Conservation (phyloP, 2,888 invertebrate species). For the Chrysodeixis includens region DNA sequence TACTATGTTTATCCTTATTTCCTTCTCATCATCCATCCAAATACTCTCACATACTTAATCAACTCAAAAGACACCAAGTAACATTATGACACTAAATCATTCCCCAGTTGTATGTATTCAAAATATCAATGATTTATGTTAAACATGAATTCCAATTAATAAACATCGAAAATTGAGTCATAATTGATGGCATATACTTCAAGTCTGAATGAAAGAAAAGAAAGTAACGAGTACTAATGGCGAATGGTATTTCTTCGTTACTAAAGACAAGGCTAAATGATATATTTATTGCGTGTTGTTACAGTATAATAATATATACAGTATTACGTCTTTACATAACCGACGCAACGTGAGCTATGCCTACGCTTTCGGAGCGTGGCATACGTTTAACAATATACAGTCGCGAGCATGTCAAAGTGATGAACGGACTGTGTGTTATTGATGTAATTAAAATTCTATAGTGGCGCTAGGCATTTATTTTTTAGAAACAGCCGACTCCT, state of each 20-base stretch:
- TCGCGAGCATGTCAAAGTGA: no score
- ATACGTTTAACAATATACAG: no score
- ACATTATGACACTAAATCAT: constrained; percentile 8
- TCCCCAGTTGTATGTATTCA: not conserved
- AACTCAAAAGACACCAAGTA: not conserved
- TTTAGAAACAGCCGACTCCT: no score
- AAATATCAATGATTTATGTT: constrained; percentile 3
- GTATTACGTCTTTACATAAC: no score
- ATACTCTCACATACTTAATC: not conserved
- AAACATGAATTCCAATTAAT: constrained; percentile 1
- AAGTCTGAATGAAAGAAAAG: constrained; percentile 11
- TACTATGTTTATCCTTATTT: not conserved
- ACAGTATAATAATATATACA: no score
- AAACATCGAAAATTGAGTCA: constrained; percentile 16
- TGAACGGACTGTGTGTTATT: no score
- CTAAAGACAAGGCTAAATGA: constrained; percentile 48
- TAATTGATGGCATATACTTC: constrained; percentile 16
- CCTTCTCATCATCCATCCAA: not conserved
- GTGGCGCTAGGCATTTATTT: no score
- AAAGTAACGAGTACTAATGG: constrained; percentile 16
- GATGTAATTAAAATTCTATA: no score
- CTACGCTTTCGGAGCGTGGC: no score
- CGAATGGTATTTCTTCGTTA: constrained; percentile 37
- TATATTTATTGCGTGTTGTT: constrained; percentile 61
- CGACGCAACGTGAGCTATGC: no score